Evolutionary conservation across 2,113 vertebrate species (phyloP), one percentile per base, ranked within the genome.

Genomic region (Rhea pennata): DNA sequence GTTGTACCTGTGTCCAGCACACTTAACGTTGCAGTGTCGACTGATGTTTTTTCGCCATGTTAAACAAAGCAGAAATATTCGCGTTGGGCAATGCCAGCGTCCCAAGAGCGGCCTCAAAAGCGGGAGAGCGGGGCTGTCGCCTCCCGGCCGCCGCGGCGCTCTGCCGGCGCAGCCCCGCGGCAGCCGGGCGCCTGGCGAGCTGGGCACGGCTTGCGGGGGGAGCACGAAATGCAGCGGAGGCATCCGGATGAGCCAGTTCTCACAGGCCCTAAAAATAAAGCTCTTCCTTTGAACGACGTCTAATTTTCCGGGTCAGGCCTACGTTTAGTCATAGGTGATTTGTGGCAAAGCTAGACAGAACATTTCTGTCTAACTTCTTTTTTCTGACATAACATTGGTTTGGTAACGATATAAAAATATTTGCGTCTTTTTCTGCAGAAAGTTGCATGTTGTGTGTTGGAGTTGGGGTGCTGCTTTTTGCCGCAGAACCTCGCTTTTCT

Each of bases 41-140:
- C 96, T 96, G 75, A 90, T 97, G 96, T 97, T 97, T 98, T 97
- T 96, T 97, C 97, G 97, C 95, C 96, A 96, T 97, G 98, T 98
- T 97, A 98, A 98, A 98, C 97, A 98, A 98, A 97, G 95, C 97
- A 93, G 96, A 94, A 97, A 90, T 94, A 90, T 93, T 88, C 93
- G 94, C 94, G 89, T 71, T 84, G 58, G 90, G 94, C 94, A 86
- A 74, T 89, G 91, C 66, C 61, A 12, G 84, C 92, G 95, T 95
- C 97, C 91, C 92, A 46, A 66, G 88, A 92, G 87, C 93, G 89
- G 84, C 16, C 31, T 81, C 92, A 71, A 74, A 84, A 54, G 84
- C 84, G 29, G 53, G 21, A 85, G 56, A 74, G 44, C 40, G 0
- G 4, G 54, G 79, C 90, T 77, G 72, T 59, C 1, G 46, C 54